A percentile compares a stretch with the other conserved stretches of the same genome.
phyloP scores from a whole-genome alignment of 2,888 invertebrate species.

The Heliconius erato region DNA sequence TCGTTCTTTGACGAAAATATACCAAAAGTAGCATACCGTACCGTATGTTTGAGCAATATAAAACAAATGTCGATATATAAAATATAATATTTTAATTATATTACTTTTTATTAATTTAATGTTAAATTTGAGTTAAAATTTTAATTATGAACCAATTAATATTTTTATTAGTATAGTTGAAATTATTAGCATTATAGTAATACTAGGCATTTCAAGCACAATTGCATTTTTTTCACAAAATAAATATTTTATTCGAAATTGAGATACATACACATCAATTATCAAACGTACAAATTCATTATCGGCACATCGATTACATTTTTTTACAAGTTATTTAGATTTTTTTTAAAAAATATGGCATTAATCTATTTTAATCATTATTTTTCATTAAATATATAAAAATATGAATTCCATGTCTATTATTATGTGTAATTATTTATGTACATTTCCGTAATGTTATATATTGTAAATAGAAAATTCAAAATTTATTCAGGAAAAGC shows the following conservation, averaged over 20 bases:
- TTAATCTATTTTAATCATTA: not conserved
- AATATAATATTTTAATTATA: too few relatives aligned
- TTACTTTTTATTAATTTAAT: not conserved
- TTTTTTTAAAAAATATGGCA: not conserved
- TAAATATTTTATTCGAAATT: not conserved
- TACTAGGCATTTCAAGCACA: not conserved
- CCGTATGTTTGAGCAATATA: not conserved
- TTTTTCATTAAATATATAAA: not conserved
- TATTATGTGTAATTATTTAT: not conserved
- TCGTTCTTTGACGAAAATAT: not conserved
- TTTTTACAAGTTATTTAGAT: too few relatives aligned
- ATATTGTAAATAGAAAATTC: not conserved
- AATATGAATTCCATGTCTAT: not conserved
- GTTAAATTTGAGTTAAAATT: not conserved
- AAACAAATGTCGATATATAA: not conserved
- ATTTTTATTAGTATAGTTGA: not conserved
- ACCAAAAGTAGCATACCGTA: not conserved
- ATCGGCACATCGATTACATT: too few relatives aligned
- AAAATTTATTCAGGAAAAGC: conserved; percentile 46
- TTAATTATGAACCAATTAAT: not conserved
- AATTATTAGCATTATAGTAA: not conserved
- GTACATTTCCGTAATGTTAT: not conserved
- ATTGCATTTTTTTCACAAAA: not conserved
- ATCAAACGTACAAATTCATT: not conserved
- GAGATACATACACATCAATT: not conserved